A percentile compares a stretch with the other conserved stretches of the same genome.
These are phyloP conservation scores for Actinia equina DNA, from an alignment of 64 coral and sea anemone genomes.

Conservation along the genomic window DNA sequence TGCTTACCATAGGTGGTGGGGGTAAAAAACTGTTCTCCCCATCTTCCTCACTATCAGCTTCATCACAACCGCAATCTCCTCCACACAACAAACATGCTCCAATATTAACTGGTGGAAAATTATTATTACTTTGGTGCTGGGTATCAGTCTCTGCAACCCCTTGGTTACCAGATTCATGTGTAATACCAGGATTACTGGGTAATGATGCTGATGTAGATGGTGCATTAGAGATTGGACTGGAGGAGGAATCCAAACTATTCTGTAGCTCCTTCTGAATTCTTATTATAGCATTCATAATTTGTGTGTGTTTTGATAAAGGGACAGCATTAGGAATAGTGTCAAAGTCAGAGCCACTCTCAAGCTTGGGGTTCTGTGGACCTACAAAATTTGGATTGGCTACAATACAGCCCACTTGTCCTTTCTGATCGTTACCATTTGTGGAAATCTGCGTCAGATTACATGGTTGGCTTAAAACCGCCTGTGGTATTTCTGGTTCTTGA, in stretches of 20 bases:
- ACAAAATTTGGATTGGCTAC: neutral
- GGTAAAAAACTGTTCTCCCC: neutral
- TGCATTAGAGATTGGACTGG: neutral
- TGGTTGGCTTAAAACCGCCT: neutral
- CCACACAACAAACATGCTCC: conserved; percentile 9
- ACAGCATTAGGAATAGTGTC: too few relatives aligned
- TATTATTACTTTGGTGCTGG: neutral
- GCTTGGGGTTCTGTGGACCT: neutral
- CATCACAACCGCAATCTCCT: neutral
- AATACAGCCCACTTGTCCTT: neutral
- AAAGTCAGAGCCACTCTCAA: neutral
- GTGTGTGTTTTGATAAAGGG: neutral
- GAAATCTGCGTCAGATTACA: neutral
- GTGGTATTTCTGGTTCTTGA: neutral
- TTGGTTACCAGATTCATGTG: neutral
- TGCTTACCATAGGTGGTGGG: conserved; percentile 5
- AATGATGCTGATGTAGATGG: neutral
- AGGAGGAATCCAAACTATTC: too few relatives aligned
- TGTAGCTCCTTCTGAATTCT: neutral
- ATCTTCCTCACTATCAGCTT: neutral
- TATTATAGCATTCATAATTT: neutral
- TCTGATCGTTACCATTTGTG: too few relatives aligned
- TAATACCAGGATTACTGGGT: neutral
- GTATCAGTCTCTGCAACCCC: neutral
- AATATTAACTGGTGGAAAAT: neutral